These are phyloP conservation scores for Drosophila yooni DNA, from an alignment of 2,888 invertebrate genomes.

Conservation along the genomic window DNA sequence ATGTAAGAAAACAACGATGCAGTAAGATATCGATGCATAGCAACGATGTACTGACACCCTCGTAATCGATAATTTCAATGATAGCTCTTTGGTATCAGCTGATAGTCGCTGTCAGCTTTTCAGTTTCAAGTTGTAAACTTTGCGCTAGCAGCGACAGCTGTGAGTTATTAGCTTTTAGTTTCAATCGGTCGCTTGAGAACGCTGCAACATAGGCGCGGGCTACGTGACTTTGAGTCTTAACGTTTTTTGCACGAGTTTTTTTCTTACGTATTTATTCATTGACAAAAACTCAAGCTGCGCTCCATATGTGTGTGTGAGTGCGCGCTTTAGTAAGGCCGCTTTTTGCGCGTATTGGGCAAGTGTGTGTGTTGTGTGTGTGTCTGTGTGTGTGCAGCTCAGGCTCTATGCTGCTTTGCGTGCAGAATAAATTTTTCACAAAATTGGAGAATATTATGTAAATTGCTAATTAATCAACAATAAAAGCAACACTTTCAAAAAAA, in stretches of 20 bases:
- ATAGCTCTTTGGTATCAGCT: constrained; percentile 23
- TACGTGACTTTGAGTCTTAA: constrained; percentile 25
- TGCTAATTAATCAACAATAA: constrained; percentile 18
- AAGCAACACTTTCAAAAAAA: constrained; percentile 7
- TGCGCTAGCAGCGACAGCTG: constrained; percentile 44
- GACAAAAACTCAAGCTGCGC: constrained; percentile 77
- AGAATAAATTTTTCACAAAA: constrained; percentile 65
- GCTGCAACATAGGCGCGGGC: constrained; percentile 36
- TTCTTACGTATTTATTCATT: constrained; percentile 80
- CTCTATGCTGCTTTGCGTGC: constrained; percentile 60
- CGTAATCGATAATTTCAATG: constrained; percentile 1
- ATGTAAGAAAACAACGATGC: constrained; percentile 38
- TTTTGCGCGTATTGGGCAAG: constrained; percentile 38
- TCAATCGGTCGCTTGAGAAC: constrained; percentile 57
- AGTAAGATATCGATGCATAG: constrained; percentile 7
- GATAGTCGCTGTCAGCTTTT: constrained; percentile 31
- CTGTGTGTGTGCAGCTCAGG: constrained; percentile 43
- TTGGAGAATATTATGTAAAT: constrained; percentile 36
- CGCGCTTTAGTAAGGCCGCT: constrained; percentile 47
- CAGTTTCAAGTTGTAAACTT: constrained; percentile 18
- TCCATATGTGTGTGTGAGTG: constrained; percentile 40
- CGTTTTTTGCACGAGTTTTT: constrained; percentile 79
- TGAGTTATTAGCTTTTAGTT: constrained; percentile 52
- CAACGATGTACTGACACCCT: constrained; percentile 4
- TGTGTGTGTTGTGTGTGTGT: constrained; percentile 36